Conservation (phyloP, 1,140 invertebrate genomes). For the Drosophila eugracilis region DNA sequence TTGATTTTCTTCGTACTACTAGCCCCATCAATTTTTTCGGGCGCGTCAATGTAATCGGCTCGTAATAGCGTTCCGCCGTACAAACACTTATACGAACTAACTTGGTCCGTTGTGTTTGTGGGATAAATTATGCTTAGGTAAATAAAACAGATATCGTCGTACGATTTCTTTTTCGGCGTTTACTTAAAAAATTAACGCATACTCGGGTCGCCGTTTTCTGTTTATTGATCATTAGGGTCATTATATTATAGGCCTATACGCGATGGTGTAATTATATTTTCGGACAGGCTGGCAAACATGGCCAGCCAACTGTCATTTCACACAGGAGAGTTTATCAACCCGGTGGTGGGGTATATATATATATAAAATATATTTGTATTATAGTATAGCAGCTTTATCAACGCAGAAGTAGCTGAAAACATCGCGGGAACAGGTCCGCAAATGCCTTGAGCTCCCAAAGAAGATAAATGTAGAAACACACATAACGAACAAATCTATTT, state of each 20-base stretch:
- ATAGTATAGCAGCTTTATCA: constrained; percentile 72
- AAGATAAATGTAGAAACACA: constrained; percentile 62
- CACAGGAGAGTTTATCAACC: constrained; percentile 76
- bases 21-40: constrained; percentile 71
- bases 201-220: constrained; percentile 37
- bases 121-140: constrained; percentile 75
- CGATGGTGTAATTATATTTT: constrained; percentile 45
- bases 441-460: constrained; percentile 48
- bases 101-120: constrained; percentile 33
- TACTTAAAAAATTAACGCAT: constrained; percentile 79
- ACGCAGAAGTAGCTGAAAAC: neutral
- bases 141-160: constrained; percentile 39
- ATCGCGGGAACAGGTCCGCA: constrained; percentile 34
- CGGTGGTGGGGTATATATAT: constrained; percentile 4
- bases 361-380: constrained; percentile 50
- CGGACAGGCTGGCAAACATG: neutral
- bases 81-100: constrained; percentile 33
- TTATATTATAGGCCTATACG: constrained; percentile 33
- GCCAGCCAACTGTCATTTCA: constrained; percentile 72
- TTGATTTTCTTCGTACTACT: constrained; percentile 64
- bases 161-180: constrained; percentile 61
- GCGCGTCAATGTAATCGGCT: constrained; percentile 71
- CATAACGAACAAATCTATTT: constrained; percentile 36
- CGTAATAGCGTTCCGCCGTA: constrained; percentile 49
- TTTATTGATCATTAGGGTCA: constrained; percentile 80